Evolutionary conservation across 2,888 invertebrate species (phyloP), one percentile per base, ranked within the genome.

Genomic region (Eristalis pertinax): DNA sequence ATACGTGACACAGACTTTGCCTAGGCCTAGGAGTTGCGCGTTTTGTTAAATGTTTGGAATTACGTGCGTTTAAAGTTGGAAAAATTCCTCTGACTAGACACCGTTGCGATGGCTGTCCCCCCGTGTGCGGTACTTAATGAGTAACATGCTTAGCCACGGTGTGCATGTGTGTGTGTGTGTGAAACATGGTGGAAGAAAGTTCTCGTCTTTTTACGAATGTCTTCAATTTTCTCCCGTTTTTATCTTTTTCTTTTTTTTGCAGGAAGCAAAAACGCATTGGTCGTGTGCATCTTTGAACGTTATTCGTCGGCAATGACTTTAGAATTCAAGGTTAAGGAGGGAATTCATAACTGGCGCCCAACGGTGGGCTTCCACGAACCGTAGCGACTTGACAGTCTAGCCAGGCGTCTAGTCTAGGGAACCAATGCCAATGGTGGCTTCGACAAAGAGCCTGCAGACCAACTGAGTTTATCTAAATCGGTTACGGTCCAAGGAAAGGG

Each of bases 1-100:
- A 50, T 50, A 50, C 50, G 50, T 50, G 50, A 50, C 50, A 50
- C 50, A 19, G 50, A 50, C 7, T 32, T 2, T 8, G 32, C 32
- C 32, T 32, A 32, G 50, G 50, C 19, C 50, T 50, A 50, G 19
- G 67, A 67, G 75, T 41, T 43, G 67, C 38, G 65, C 7, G 4
- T 2, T 67, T 50, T 60, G 65, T 67, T 56, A 65, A 73, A 38
- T 43, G 67, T 26, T 43, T 76, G 50, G 50, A n/a, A 50, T 50
- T 50, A 50, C 50, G 50, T 50, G 50, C 50, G 50, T 50, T 50
- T 50, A 50, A 32, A 19, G 50, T 19, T 50, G 50, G 50, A 19
- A 50, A 50, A 50, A 8, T 7, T 50, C 15, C 43, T 8, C 50
- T 19, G 50, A n/a, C 19, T 19, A 8, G 50, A 50, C 13, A 13